phyloP scores from a whole-genome alignment of 2,888 invertebrate species.

The Malthinus seriepunctatus region DNA sequence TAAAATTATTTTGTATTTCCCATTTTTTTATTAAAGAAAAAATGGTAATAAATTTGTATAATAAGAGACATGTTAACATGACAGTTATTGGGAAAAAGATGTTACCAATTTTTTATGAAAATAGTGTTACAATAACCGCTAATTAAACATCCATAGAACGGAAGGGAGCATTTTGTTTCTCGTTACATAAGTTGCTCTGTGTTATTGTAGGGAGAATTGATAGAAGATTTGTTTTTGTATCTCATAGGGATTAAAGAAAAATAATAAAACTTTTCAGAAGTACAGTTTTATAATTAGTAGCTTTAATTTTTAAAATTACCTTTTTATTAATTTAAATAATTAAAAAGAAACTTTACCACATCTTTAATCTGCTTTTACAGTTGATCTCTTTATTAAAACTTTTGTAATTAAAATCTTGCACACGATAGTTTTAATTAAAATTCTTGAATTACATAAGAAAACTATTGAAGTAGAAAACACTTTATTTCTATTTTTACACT shows the following conservation, averaged over 20 bases:
- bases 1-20: conserved; percentile 6
- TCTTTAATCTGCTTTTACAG: too few species aligned
- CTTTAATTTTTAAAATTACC: background rate
- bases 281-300: background rate
- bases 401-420: too few species aligned
- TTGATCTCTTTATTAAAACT: too few species aligned
- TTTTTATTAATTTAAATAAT: too few species aligned
- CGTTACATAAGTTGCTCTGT: conserved; percentile 58
- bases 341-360: too few species aligned
- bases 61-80: conserved; percentile 24
- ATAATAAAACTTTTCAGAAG: conserved; percentile 27
- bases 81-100: conserved; percentile 28
- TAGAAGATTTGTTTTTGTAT: conserved; percentile 64
- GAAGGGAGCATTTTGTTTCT: conserved; percentile 50
- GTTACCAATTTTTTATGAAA: conserved; percentile 36
- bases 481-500: too few species aligned
- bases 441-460: too few species aligned
- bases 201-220: conserved; percentile 59
- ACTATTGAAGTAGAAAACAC: too few species aligned
- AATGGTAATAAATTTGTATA: conserved; percentile 3
- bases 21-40: background rate
- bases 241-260: conserved; percentile 54
- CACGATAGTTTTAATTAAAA: too few species aligned
- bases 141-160: conserved; percentile 32
- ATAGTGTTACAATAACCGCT: conserved; percentile 5